Conservation (phyloP, 2,113 vertebrate species). For the Xerus inauris region DNA sequence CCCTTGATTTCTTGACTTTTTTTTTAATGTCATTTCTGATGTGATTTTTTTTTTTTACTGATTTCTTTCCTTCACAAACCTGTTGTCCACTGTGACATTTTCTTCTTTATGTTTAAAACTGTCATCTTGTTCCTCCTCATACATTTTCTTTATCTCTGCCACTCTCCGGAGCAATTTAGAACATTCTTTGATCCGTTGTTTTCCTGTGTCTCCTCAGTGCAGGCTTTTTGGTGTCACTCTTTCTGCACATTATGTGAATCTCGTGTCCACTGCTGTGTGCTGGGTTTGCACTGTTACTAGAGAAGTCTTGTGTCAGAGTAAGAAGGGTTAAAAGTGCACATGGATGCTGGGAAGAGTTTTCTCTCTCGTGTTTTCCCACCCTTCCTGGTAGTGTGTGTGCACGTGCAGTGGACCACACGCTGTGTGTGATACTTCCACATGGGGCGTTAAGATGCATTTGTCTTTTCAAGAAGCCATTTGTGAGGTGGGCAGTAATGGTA, state of each 20-base stretch:
- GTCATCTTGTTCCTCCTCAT: slow-evolving; percentile 14
- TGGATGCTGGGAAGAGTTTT: neutral
- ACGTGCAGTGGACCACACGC: neutral
- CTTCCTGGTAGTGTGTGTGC: neutral
- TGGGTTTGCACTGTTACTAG: neutral
- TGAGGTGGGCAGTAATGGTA: neutral
- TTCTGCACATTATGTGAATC: neutral
- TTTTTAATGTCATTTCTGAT: neutral
- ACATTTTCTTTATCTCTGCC: neutral
- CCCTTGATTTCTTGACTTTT: slow-evolving; percentile 4
- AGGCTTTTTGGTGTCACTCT: neutral
- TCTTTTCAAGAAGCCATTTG: slow-evolving; percentile 2
- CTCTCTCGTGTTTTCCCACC: neutral
- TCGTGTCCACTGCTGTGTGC: neutral
- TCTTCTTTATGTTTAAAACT: slow-evolving; percentile 44
- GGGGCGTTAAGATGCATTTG: neutral
- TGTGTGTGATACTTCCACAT: neutral
- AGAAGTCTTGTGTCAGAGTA: neutral
- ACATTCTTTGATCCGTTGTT: neutral
- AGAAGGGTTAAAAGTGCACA: neutral
- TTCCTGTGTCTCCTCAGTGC: slow-evolving; percentile 6
- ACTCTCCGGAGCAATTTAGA: slow-evolving; percentile 5
- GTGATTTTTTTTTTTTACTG: neutral
- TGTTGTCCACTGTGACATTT: neutral
- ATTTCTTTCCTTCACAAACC: slow-evolving; percentile 6